Evolutionary conservation across 2,113 vertebrate species (phyloP), one percentile per base, ranked within the genome.

Genomic region (Salvelinus alpinus): DNA sequence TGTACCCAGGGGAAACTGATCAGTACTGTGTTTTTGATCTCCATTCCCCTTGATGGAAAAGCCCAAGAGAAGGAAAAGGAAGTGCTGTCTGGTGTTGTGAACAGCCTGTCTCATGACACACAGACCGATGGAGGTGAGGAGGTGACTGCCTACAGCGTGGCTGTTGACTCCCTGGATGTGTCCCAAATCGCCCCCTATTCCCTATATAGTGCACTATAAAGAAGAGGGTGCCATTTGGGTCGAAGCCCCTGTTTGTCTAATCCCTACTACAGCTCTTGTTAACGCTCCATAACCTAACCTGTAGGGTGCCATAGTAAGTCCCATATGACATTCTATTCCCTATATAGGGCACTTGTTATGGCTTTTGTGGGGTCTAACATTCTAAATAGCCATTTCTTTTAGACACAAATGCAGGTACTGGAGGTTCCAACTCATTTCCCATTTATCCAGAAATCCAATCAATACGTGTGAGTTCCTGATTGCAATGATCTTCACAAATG

Each of bases 51-150:
- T 8, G 11, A 25, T 64, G 62, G 24, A 80, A 87, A 89, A 93
- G 94, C 89, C 91, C 4, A 95, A 94, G 94, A 93, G 90, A 85
- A 91, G 87, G 84, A 95, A 94, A 94, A 95, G 93, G 92, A 95
- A 94, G 91, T 93, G 93, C 88, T 95, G 94, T 85, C 92, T 91
- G 84, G 85, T 95, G 85, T 95, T 92, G 77, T 95, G 94, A 93
- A 44, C 59, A 64, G 81, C 74, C 29, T 73, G 48, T 51, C 14
- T 18, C 51, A 13, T 54, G 51, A 54, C 51, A 54, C 12, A 11
- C 51, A 54, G 8, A 44, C 38, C 1, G 51, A 5, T 66, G 83
- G 73, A 94, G 93, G 93, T 95, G 92, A 93, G n/a, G 74, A 93
- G n/a, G 72, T 5, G 64, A 62, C 18, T 29, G 64, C 2, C 38